Percentiles rank a stretch among this genome's conserved stretches.
These are phyloP conservation scores for Zonitis immaculata DNA, from an alignment of 2,888 invertebrate species.

Conservation along the genomic window DNA sequence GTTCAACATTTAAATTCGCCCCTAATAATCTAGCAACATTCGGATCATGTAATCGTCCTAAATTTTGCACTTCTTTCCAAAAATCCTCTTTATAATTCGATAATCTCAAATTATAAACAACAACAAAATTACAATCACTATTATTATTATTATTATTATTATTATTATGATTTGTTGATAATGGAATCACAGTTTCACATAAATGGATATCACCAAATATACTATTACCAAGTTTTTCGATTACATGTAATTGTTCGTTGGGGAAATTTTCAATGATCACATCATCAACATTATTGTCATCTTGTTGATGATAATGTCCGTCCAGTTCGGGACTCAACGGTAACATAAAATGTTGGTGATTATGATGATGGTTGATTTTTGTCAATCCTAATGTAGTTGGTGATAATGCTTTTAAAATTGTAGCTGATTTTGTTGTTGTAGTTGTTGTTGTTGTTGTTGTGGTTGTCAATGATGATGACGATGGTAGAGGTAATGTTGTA, in stretches of 20 bases:
- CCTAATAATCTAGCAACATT: constrained; percentile 71
- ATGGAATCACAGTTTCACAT: constrained; percentile 50
- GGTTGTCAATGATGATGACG: constrained; percentile 25
- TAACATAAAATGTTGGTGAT: constrained; percentile 40
- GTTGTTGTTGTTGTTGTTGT: too few species aligned
- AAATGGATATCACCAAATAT: constrained; percentile 71
- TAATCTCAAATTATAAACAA: constrained; percentile 67
- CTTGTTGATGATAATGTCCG: constrained; percentile 52
- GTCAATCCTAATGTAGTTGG: constrained; percentile 35
- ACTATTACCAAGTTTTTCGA: constrained; percentile 73
- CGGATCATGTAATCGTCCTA: constrained; percentile 64
- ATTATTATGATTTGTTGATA: constrained; percentile 32
- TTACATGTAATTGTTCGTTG: constrained; percentile 65
- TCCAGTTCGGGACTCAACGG: constrained; percentile 47
- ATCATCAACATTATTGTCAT: constrained; percentile 50
- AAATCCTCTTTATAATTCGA: constrained; percentile 64
- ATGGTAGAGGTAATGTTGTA: constrained; percentile 34
- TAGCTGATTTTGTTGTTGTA: too few species aligned
- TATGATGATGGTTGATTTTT: constrained; percentile 44
- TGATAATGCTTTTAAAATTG: constrained; percentile 25
- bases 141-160: constrained; percentile 36
- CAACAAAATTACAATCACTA: constrained; percentile 53
- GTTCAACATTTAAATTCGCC: constrained; percentile 67
- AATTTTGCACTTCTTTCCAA: constrained; percentile 64
- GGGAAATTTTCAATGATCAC: constrained; percentile 60